These are phyloP conservation scores for Nasonia giraulti DNA, from an alignment of 1,140 invertebrate species.

Conservation along the genomic window DNA sequence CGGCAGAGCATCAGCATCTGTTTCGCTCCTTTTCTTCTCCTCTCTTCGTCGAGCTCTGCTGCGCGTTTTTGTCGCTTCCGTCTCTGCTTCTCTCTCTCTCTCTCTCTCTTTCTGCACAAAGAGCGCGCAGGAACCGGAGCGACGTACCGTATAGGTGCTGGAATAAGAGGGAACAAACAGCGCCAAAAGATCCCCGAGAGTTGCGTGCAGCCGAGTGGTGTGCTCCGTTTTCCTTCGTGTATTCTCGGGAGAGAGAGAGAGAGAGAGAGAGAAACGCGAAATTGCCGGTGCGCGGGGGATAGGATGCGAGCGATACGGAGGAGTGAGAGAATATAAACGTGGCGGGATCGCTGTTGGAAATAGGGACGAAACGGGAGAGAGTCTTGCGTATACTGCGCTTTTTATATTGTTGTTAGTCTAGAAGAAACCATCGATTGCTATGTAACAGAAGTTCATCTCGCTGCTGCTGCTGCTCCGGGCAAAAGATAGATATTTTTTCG, in stretches of 20 bases:
- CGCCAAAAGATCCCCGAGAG: constrained; percentile 16
- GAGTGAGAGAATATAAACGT: not conserved
- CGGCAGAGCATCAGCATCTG: too few species aligned
- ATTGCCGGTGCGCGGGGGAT: not conserved
- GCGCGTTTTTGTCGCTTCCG: constrained; percentile 36
- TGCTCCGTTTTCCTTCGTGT: not conserved
- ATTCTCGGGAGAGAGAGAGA: not conserved
- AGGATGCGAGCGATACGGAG: not conserved
- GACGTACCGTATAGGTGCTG: not conserved
- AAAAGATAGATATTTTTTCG: too few species aligned
- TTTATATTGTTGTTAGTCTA: not conserved
- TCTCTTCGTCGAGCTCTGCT: not conserved
- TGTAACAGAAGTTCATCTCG: too few species aligned
- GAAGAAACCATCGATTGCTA: too few species aligned
- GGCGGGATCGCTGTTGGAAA: not conserved
- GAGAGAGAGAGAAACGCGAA: not conserved
- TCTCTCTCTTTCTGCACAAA: constrained; percentile 59
- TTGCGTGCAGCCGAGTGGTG: constrained; percentile 36
- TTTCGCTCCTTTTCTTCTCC: not conserved
- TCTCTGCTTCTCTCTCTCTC: constrained; percentile 42
- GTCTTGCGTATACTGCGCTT: not conserved
- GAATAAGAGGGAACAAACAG: constrained; percentile 17
- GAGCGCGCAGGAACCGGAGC: constrained; percentile 38
- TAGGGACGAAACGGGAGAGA: not conserved
- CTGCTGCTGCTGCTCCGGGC: too few species aligned